These are phyloP conservation scores for Hirundichthys speculiger DNA, from an alignment of 2,113 vertebrate species.

Conservation along the genomic window DNA sequence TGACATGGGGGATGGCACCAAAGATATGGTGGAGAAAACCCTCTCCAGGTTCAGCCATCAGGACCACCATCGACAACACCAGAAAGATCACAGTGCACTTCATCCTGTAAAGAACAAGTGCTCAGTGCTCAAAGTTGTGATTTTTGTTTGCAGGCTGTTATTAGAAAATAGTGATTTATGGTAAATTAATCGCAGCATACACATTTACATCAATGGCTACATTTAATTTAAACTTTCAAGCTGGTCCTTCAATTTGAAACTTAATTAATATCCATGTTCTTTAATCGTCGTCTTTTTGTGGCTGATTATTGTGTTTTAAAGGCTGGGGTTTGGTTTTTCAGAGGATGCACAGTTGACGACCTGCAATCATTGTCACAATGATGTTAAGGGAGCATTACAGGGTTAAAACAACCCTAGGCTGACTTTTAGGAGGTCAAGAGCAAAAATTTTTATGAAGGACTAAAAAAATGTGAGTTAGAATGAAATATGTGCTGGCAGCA, in stretches of 20 bases:
- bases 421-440: too few species aligned
- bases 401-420: neutral
- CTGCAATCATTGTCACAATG: neutral
- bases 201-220: neutral
- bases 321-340: neutral
- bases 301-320: neutral
- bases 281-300: neutral
- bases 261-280: neutral
- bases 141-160: neutral
- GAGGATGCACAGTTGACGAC: neutral
- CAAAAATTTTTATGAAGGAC: neutral
- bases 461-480: too few species aligned
- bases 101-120: neutral
- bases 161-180: neutral
- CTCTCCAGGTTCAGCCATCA: constrained; percentile 45
- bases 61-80: constrained; percentile 40
- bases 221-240: too few species aligned
- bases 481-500: too few species aligned
- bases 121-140: neutral
- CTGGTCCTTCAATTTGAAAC: neutral
- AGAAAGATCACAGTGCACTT: constrained; percentile 15
- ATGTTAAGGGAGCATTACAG: too few species aligned
- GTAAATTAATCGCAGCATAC: neutral
- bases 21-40: neutral
- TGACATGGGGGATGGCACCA: too few species aligned